These are phyloP conservation scores for Xyliphius kryptos DNA, from an alignment of 2,113 vertebrate genomes.

Conservation along the genomic window DNA sequence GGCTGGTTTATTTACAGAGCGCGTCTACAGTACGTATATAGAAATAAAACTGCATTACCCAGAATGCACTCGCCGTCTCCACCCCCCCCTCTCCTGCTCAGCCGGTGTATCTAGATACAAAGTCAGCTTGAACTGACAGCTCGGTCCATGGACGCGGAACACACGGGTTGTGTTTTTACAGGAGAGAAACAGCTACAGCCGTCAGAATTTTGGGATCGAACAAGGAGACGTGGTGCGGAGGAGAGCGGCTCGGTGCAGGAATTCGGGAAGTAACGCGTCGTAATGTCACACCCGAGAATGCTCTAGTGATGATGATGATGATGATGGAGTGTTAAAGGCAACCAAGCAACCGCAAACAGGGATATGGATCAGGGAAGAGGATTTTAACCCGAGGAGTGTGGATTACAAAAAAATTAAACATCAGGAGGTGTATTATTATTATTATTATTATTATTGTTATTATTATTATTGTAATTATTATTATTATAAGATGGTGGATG, in stretches of 20 bases:
- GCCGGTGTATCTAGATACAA: constrained; percentile 67
- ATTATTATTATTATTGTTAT: constrained; percentile 32
- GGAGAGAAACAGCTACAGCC: constrained; percentile 22
- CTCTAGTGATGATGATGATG: constrained; percentile 49
- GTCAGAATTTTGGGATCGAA: too few relatives aligned
- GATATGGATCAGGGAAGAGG: constrained; percentile 19
- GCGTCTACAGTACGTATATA: too few relatives aligned
- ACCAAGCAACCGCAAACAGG: constrained; percentile 42
- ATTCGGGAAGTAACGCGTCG: too few relatives aligned
- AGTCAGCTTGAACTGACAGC: constrained; percentile 68
- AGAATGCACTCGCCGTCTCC: too few relatives aligned
- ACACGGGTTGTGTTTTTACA: constrained; percentile 43
- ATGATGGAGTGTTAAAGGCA: constrained; percentile 47
- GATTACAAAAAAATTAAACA: constrained; percentile 22
- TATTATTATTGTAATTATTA: constrained; percentile 31
- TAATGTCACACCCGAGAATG: constrained; percentile 49
- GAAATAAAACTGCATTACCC: too few relatives aligned
- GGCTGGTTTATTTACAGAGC: too few relatives aligned
- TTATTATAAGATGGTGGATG: constrained; percentile 29
- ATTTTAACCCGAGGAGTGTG: constrained; percentile 10
- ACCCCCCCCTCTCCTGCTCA: too few relatives aligned
- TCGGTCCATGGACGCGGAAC: constrained; percentile 45
- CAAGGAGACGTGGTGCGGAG: too few relatives aligned
- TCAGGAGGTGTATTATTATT: constrained; percentile 29
- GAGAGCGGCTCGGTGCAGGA: too few relatives aligned